Conservation (phyloP, 2,888 invertebrate genomes). For the Synergus japonicus region DNA sequence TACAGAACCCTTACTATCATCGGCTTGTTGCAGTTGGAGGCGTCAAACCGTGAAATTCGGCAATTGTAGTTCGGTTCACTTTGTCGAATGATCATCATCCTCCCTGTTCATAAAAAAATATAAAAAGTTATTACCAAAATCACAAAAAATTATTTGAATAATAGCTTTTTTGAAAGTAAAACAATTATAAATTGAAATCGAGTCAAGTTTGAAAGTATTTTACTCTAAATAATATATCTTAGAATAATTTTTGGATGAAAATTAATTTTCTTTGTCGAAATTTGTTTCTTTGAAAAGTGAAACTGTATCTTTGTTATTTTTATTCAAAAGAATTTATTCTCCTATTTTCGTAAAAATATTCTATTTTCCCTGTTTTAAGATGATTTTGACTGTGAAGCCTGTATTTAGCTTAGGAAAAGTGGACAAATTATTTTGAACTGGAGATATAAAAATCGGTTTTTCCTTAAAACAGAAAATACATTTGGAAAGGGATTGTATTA, state of each 20-base stretch:
- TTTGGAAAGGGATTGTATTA: slow-evolving; percentile 64
- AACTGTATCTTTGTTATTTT: no score
- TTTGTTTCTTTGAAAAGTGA: no score
- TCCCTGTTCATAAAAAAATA: slow-evolving; percentile 23
- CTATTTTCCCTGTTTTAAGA: no score
- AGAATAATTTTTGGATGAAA: no score
- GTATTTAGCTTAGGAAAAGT: background rate
- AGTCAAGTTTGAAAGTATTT: background rate
- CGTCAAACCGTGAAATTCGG: slow-evolving; percentile 70
- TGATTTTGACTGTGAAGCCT: no score
- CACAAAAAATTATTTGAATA: background rate
- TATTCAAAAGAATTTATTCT: no score
- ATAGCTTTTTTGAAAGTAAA: background rate
- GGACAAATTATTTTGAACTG: background rate
- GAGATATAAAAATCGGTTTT: background rate
- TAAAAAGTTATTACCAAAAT: background rate
- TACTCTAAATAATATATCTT: no score
- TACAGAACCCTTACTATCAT: slow-evolving; percentile 57
- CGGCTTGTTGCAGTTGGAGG: slow-evolving; percentile 62
- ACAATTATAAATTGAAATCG: background rate
- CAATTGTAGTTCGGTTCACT: slow-evolving; percentile 30
- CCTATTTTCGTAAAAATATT: no score
- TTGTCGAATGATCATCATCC: slow-evolving; percentile 52
- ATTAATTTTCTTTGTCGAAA: no score
- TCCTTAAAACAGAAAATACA: slow-evolving; percentile 13